phyloP scores from a whole-genome alignment of 2,113 vertebrate species.

The Heterocephalus glaber region DNA sequence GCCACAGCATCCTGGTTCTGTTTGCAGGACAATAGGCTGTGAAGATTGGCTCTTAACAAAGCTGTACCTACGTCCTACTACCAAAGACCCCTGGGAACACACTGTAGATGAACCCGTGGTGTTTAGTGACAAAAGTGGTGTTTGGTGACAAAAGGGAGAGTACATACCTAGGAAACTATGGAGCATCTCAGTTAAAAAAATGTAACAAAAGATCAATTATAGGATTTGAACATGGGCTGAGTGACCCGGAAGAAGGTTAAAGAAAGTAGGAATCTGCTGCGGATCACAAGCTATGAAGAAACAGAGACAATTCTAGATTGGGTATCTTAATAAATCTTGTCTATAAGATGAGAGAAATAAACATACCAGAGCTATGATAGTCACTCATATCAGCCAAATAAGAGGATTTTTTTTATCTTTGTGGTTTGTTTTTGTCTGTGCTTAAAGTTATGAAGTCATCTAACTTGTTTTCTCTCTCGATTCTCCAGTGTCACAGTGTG shows the following conservation, averaged over 20 bases:
- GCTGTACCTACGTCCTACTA: background rate
- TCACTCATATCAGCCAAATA: background rate
- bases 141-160: too few species aligned
- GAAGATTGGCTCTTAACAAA: background rate
- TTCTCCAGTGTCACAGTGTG: background rate
- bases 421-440: background rate
- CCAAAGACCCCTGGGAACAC: background rate
- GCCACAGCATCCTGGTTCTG: background rate
- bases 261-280: background rate
- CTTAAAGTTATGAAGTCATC: background rate
- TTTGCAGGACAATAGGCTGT: background rate
- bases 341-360: background rate
- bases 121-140: too few species aligned
- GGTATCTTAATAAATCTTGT: background rate
- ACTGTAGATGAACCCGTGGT: background rate
- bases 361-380: background rate
- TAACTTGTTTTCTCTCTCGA: background rate
- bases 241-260: background rate
- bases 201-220: background rate
- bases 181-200: background rate
- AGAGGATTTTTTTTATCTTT: background rate
- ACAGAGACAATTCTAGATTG: background rate
- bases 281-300: background rate
- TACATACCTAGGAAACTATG: accelerated
- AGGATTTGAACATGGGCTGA: background rate